A percentile compares a stretch with the other conserved stretches of the same genome.
These are phyloP conservation scores for Drosophila vallismaia DNA, from an alignment of 2,888 invertebrate genomes.

Conservation along the genomic window DNA sequence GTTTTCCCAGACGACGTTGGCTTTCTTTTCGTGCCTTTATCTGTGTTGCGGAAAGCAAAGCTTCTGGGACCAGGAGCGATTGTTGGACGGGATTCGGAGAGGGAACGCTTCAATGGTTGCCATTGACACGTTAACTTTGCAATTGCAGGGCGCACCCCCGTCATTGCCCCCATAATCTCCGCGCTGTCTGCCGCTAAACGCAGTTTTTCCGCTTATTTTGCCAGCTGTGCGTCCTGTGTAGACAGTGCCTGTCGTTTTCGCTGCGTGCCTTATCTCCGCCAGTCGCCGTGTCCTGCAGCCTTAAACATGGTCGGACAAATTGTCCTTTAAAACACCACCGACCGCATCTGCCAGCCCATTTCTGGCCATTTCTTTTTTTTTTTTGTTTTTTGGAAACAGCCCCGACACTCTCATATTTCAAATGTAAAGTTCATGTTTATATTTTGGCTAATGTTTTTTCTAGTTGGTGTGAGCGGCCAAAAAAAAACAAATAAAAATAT, in stretches of 20 bases:
- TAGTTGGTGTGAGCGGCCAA: slow-evolving; percentile 40
- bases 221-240: slow-evolving; percentile 68
- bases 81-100: slow-evolving; percentile 34
- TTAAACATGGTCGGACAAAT: slow-evolving; percentile 34
- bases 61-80: slow-evolving; percentile 27
- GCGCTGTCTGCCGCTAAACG: slow-evolving; percentile 69
- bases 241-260: slow-evolving; percentile 66
- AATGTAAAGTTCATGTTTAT: slow-evolving; percentile 77
- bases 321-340: slow-evolving; percentile 48
- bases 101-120: slow-evolving; percentile 66
- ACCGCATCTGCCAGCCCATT: not conserved
- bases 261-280: slow-evolving; percentile 70
- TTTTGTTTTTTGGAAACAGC: slow-evolving; percentile 36
- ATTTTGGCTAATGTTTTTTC: slow-evolving; percentile 80
- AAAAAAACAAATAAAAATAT: slow-evolving; percentile 37
- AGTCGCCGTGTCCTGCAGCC: slow-evolving; percentile 59
- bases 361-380: too few relatives aligned
- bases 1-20: slow-evolving; percentile 67
- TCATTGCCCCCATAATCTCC: slow-evolving; percentile 2
- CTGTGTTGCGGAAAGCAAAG: slow-evolving; percentile 36
- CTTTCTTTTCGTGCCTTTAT: slow-evolving; percentile 69
- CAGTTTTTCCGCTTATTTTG: slow-evolving; percentile 74
- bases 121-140: slow-evolving; percentile 79
- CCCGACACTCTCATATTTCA: slow-evolving; percentile 66
- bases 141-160: slow-evolving; percentile 61